phyloP scores from a whole-genome alignment of 1,140 invertebrate species.

The Matsumurasca onukii region DNA sequence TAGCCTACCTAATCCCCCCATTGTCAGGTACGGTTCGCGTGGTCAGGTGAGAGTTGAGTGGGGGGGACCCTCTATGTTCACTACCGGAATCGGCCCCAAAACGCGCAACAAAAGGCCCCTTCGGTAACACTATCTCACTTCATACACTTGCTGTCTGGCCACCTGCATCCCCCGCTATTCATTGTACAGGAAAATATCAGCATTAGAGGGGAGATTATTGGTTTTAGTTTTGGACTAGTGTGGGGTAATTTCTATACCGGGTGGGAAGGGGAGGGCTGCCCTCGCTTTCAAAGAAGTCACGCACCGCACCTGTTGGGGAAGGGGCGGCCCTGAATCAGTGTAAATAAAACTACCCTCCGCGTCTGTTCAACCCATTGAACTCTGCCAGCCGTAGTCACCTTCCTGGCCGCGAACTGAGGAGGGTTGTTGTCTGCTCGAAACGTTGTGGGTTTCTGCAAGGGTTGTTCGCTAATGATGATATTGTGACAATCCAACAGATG shows the following conservation, averaged over 20 bases:
- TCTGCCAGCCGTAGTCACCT: not conserved
- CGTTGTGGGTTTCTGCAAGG: too few species aligned
- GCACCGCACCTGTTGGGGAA: constrained; percentile 19
- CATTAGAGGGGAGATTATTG: constrained; percentile 24
- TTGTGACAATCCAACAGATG: too few species aligned
- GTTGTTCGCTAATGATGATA: too few species aligned
- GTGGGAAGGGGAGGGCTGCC: not conserved
- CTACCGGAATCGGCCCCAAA: not conserved
- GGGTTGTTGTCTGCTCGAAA: too few species aligned
- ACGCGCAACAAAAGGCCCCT: not conserved
- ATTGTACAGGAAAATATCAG: constrained; percentile 22
- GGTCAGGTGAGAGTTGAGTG: too few species aligned
- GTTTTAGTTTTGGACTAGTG: constrained; percentile 27
- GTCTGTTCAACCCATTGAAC: not conserved
- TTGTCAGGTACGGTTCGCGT: too few species aligned
- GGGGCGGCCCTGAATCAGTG: constrained; percentile 18
- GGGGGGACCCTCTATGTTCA: too few species aligned
- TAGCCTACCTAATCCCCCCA: too few species aligned
- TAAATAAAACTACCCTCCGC: constrained; percentile 4
- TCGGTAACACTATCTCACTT: constrained; percentile 21
- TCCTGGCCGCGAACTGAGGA: too few species aligned
- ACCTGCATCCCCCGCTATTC: constrained; percentile 5
- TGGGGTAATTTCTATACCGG: constrained; percentile 18
- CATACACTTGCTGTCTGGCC: not conserved
- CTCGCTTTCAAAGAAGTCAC: constrained; percentile 19